Conservation (phyloP, 2,113 vertebrate genomes). For the Lucifuga dentata region DNA sequence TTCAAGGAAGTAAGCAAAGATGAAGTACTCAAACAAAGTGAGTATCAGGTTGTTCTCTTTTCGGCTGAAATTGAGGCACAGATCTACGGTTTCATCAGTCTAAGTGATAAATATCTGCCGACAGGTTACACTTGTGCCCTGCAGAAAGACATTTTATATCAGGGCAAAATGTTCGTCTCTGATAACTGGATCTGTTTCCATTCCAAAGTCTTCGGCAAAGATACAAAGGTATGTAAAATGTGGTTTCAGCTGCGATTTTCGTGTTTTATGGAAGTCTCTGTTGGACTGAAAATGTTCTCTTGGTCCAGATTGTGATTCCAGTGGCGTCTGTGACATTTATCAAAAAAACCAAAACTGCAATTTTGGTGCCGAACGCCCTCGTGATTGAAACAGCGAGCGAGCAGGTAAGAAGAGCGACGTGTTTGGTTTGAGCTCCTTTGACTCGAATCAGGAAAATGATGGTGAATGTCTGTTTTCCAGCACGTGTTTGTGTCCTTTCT, state of each 20-base stretch:
- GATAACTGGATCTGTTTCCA: constrained; percentile 98
- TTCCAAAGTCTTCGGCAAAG: constrained; percentile 97
- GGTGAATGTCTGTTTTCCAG: constrained; percentile 75
- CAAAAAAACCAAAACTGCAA: constrained; percentile 94
- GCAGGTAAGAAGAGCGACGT: constrained; percentile 84
- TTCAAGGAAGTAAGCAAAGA: constrained; percentile 91
- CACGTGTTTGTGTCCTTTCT: constrained; percentile 93
- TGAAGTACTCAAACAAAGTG: constrained; percentile 92
- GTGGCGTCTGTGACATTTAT: constrained; percentile 88
- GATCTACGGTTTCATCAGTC: not conserved
- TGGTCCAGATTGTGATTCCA: constrained; percentile 90
- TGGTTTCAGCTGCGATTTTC: not conserved
- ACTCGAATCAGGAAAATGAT: not conserved
- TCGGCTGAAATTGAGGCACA: too few species aligned
- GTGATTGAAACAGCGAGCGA: constrained; percentile 87
- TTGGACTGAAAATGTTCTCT: too few species aligned
- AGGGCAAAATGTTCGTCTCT: constrained; percentile 94
- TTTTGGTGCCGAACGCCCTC: constrained; percentile 93
- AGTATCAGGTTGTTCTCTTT: constrained; percentile 68
- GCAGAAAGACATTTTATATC: constrained; percentile 96
- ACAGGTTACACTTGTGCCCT: constrained; percentile 96
- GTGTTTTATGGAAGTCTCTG: too few species aligned
- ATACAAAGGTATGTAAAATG: constrained; percentile 88
- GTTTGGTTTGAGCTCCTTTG: not conserved
- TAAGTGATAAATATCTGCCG: constrained; percentile 14